Conservation (phyloP, 2,797 vertebrate genomes). For the Danio albolineatus region DNA sequence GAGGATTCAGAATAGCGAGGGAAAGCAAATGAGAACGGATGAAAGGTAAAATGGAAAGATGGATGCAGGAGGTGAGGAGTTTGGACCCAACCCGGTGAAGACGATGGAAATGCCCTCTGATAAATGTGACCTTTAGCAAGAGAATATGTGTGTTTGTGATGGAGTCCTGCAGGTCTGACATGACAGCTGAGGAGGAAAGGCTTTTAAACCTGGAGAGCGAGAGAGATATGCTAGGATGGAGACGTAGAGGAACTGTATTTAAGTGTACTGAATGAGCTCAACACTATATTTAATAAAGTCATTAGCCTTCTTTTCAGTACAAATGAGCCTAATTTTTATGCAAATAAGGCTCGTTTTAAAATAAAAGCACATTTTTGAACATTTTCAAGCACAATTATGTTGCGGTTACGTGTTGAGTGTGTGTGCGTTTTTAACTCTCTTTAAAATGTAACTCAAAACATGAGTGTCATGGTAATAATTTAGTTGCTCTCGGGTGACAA, state of each 20-base stretch:
- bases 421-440: not conserved
- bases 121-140: slow-evolving; percentile 44
- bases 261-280: not conserved
- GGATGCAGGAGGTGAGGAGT: slow-evolving; percentile 6
- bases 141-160: not conserved
- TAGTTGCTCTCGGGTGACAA: slow-evolving; percentile 32
- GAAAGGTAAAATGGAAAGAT: not conserved
- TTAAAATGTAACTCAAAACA: not conserved
- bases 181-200: slow-evolving; percentile 3
- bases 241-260: not conserved
- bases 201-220: slow-evolving; percentile 10
- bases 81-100: not conserved
- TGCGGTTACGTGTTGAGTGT: not conserved
- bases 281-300: not conserved
- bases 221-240: not conserved
- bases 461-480: slow-evolving; percentile 12
- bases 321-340: not conserved
- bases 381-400: not conserved
- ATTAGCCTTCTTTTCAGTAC: not conserved
- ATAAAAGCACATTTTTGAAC: not conserved
- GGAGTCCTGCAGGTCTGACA: slow-evolving; percentile 22
- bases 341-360: not conserved
- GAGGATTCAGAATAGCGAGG: not conserved
- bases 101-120: slow-evolving; percentile 25
- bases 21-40: not conserved